Base-by-base conservation (phyloP, 2,113 vertebrate genomes). In the Thomomys bottae region DNA sequence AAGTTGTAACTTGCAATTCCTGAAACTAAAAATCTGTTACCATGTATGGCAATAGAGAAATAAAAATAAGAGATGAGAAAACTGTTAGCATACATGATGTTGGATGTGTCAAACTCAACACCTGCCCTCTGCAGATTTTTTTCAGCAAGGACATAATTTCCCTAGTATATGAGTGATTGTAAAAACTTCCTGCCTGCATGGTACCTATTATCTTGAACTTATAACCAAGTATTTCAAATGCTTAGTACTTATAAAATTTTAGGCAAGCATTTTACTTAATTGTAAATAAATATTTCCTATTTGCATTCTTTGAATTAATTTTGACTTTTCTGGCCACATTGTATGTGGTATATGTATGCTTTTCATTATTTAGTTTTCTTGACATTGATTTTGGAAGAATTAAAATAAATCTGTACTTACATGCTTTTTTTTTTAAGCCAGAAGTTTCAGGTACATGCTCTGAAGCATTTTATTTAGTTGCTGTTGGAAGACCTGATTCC, bases 341-440 rank as follows among this genome's bases (percentile, higher is more conserved):
- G 17, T n/a, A 17, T 54, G 24, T 63, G 59, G 18, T 21, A 28
- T 42, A 6, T 40, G 15, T 23, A 14, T 57, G 2, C 11, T 91
- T 88, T 80, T 91, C 38, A 61, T 88, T 89, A 67, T 28, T 76
- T 4, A 26, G 68, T 88, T 87, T 83, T 87, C 24, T 90, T 71
- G 61, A 4, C 64, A 79, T 0, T 45, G 59, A 14, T 59, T 83
- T 92, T 84, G 5, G 21, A 85, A 86, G 28, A 90, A 75, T 38
- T 93, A 67, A 38, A 40, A 45, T 81, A 38, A 57, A 38, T 66
- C 67, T 86, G 28, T 80, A 28, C 6, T 54, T 63, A 9, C 82
- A 36, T 71, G 68, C 49, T 70, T 61, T 73, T 54, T 54, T 54
- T 54, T 54, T 54, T 54, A 73, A 86, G 24, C 20, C 34, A 63